Evolutionary conservation across 2,888 invertebrate genomes (phyloP).

Genomic region (Amiota minor): DNA sequence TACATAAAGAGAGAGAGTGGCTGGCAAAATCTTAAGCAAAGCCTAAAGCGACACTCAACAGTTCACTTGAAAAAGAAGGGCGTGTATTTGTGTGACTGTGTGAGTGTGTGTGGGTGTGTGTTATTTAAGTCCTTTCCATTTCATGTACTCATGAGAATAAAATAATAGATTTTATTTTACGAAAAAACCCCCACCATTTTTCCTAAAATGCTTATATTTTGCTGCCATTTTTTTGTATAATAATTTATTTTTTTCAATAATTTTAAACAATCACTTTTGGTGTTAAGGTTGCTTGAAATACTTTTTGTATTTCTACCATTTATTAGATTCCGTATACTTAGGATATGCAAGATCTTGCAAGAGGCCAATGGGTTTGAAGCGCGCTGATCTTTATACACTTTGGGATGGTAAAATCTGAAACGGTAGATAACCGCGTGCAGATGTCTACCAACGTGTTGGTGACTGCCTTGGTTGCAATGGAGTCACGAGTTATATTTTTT

Average conservation of each 20-base stretch:
- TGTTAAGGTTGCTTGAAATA: neutral
- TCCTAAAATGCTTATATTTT: neutral
- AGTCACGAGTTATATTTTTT: too few relatives aligned
- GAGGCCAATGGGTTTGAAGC: too few relatives aligned
- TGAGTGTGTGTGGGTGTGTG: conserved; percentile 4
- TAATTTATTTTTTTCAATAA: neutral
- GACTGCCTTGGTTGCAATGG: too few relatives aligned
- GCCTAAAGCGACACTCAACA: conserved; percentile 7
- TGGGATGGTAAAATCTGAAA: too few relatives aligned
- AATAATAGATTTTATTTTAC: too few relatives aligned
- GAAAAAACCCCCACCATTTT: too few relatives aligned
- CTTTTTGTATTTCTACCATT: conserved; percentile 5
- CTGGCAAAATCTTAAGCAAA: too few relatives aligned
- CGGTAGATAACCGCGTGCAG: too few relatives aligned
- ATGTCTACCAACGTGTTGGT: too few relatives aligned
- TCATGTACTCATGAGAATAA: neutral
- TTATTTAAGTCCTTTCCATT: neutral
- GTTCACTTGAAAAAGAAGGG: neutral
- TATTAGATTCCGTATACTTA: neutral
- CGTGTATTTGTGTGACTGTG: neutral
- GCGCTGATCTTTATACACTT: too few relatives aligned
- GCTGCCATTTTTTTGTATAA: neutral
- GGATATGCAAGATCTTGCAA: too few relatives aligned
- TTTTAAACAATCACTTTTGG: neutral
- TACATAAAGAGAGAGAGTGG: too few relatives aligned